Evolutionary conservation across 2,797 vertebrate genomes (phyloP).

Genomic region (Falco naumanni): DNA sequence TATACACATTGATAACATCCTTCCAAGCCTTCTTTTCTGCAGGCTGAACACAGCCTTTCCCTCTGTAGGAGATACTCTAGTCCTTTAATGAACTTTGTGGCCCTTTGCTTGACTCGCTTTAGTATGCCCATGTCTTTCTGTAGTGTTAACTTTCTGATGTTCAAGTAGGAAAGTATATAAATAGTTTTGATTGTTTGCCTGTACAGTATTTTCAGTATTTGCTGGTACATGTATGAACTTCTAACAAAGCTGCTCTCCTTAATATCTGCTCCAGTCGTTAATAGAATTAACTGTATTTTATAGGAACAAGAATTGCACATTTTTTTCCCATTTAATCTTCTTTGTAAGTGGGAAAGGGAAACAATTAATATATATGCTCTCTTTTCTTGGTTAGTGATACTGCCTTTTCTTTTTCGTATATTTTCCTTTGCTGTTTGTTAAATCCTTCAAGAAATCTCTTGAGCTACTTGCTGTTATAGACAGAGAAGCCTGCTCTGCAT

Average conservation of each 20-base stretch:
- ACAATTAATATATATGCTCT: neutral
- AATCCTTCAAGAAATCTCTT: neutral
- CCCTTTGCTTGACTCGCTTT: neutral
- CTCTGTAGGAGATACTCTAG: neutral
- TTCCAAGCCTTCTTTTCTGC: neutral
- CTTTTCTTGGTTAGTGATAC: neutral
- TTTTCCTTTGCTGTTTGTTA: neutral
- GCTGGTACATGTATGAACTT: neutral
- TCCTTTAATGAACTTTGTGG: neutral
- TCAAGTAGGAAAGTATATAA: neutral
- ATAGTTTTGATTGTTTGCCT: neutral
- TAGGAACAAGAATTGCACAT: neutral
- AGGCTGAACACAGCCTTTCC: neutral
- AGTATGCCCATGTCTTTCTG: neutral
- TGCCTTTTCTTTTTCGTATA: neutral
- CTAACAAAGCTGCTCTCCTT: neutral
- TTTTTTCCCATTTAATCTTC: neutral
- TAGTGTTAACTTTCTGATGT: neutral
- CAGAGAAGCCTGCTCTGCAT: neutral
- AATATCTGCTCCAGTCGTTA: neutral
- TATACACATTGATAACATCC: neutral
- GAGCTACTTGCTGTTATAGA: neutral
- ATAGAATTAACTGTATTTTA: neutral
- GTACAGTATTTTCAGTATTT: neutral
- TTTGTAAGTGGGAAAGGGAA: neutral